Evolutionary conservation across 2,888 invertebrate genomes (phyloP).

Genomic region (Drosophila differens): DNA sequence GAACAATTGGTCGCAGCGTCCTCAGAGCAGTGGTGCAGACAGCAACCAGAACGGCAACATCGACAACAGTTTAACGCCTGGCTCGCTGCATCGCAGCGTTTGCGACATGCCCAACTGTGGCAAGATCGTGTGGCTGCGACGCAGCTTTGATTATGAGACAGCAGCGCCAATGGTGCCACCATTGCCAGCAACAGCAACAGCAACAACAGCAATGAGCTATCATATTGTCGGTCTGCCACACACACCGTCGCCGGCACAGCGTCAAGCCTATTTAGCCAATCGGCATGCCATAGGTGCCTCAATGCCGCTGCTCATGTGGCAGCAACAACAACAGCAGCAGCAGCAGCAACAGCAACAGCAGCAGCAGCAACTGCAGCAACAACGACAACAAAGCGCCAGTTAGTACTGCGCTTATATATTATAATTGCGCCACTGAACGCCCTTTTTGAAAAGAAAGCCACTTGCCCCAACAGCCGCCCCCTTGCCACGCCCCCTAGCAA

Average conservation of each 20-base stretch:
- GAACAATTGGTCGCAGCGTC: constrained; percentile 48
- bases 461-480: constrained; percentile 3
- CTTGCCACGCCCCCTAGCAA: constrained; percentile 27
- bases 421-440: background rate
- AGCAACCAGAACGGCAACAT: constrained; percentile 20
- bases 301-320: constrained; percentile 88
- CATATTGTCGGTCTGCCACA: constrained; percentile 83
- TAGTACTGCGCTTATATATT: constrained; percentile 50
- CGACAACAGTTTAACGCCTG: constrained; percentile 33
- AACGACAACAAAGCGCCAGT: constrained; percentile 47
- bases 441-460: constrained; percentile 22
- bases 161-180: constrained; percentile 54
- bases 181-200: constrained; percentile 30
- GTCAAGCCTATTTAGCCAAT: constrained; percentile 83
- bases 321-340: constrained; percentile 84
- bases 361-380: constrained; percentile 21
- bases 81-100: constrained; percentile 54
- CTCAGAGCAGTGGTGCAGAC: constrained; percentile 61
- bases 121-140: constrained; percentile 84
- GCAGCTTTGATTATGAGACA: constrained; percentile 37
- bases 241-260: constrained; percentile 81
- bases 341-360: constrained; percentile 34
- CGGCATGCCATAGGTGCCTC: constrained; percentile 85
- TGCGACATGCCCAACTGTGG: constrained; percentile 84
- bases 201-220: constrained; percentile 68